Conservation (phyloP, 2,113 vertebrate species). For the Leptosomus discolor region DNA sequence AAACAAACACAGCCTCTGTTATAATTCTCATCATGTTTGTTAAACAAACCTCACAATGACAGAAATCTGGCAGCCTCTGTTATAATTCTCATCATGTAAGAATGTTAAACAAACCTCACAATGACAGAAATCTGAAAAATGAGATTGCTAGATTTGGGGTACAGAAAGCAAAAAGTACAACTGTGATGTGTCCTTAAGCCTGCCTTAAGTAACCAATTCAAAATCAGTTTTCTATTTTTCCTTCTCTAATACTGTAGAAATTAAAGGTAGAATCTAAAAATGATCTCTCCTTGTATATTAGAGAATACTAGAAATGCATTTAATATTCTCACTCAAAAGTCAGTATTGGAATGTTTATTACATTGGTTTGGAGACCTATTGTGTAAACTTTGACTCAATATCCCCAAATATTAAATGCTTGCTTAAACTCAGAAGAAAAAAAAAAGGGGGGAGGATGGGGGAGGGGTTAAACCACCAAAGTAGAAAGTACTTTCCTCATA, state of each 20-base stretch:
- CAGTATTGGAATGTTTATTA: not conserved
- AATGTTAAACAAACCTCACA: not conserved
- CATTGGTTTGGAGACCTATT: not conserved
- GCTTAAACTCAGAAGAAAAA: not conserved
- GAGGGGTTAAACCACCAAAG: not conserved
- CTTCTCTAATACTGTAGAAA: not conserved
- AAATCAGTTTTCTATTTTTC: not conserved
- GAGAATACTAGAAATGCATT: not conserved
- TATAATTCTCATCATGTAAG: not conserved
- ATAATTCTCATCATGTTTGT: not conserved
- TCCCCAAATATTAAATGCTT: not conserved
- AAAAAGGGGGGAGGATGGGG: fast-evolving
- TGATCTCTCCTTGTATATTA: not conserved
- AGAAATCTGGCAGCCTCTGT: too few relatives aligned
- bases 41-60: not conserved
- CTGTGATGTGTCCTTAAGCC: not conserved
- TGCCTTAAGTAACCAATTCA: not conserved
- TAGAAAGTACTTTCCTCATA: not conserved
- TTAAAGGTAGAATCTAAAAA: not conserved
- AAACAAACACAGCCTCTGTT: not conserved
- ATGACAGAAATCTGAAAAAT: not conserved
- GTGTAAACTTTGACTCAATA: not conserved
- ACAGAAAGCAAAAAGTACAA: not conserved
- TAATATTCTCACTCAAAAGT: not conserved
- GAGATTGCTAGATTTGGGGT: not conserved